Evolutionary conservation across 92 coral and sea anemone species (phyloP), one percentile per base, ranked within the genome.

Genomic region (Actinernus sp.): DNA sequence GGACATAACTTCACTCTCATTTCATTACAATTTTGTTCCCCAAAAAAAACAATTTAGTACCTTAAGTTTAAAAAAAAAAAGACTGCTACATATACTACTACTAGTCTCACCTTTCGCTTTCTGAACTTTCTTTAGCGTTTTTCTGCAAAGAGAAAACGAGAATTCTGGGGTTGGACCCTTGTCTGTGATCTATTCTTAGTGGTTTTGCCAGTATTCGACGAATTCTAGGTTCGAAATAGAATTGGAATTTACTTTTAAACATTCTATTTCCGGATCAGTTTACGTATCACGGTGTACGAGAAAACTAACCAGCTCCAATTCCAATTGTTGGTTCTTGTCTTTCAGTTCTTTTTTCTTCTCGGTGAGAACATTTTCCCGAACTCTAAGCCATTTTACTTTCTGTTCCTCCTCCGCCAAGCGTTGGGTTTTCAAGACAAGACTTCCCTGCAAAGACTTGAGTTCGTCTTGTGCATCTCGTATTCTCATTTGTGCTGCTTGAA

Each of bases 351-450:
- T 45, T 31, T 57, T 59, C 68, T 87, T 81, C 43, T 77, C 63
- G 0, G 33, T 59, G 19, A 81, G 61, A 45, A 75, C 90, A 24
- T 59, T 66, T 45, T 73, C 85, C 38, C 82, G 84, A 41, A 84
- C 83, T 26, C 47, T 61, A 22, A 87, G 68, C 95, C 97, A 94
- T 55, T 73, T 94, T n/a, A 87, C 68, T 49, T 87, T 86, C 19
- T 87, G 65, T 72, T 94, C 98, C 57, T 87, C 95, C 30, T 94
- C 98, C 8, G 91, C 93, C 23, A 91, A 61, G 19, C 86, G 83
- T 50, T 94, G 97, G 30, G 57, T 83, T 76, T 93, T 88, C 27
- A 93, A 69, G 13, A 73, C 92, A 22, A 90, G 67, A 39, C 75
- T 65, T 49, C 92, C 97, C 64, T 82, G 86, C 21, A 86, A 54